phyloP scores from a whole-genome alignment of 1,140 invertebrate genomes.

The Brachionus koreanus region DNA sequence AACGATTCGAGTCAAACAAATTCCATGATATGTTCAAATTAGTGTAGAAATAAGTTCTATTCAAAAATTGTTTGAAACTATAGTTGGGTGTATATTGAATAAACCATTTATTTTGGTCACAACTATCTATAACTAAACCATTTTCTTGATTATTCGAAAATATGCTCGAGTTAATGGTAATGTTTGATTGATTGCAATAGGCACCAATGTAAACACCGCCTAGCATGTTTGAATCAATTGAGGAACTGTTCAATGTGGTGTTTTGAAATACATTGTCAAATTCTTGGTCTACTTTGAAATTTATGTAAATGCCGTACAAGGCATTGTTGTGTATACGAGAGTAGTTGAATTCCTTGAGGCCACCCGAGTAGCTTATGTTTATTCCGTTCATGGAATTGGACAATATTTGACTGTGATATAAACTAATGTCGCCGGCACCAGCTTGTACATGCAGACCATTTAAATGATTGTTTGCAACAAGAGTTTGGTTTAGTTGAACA shows the following conservation, averaged over 20 bases:
- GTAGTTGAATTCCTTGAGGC: slow-evolving; percentile 45
- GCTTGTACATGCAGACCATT: slow-evolving; percentile 32
- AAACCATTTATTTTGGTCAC: not conserved
- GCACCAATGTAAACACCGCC: slow-evolving; percentile 46
- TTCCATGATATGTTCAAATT: slow-evolving; percentile 54
- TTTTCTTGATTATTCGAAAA: slow-evolving; percentile 12
- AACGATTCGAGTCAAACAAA: slow-evolving; percentile 51
- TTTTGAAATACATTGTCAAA: slow-evolving; percentile 45
- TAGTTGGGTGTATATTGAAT: not conserved
- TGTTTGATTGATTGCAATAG: slow-evolving; percentile 42
- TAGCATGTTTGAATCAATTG: slow-evolving; percentile 50
- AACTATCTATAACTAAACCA: slow-evolving; percentile 26
- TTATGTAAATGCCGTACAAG: slow-evolving; percentile 15
- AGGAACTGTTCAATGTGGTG: slow-evolving; percentile 53
- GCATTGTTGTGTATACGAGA: slow-evolving; percentile 7
- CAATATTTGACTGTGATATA: slow-evolving; percentile 74
- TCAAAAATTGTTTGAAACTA: not conserved
- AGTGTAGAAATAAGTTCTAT: not conserved
- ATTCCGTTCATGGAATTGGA: slow-evolving; percentile 69
- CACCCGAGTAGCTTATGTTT: slow-evolving; percentile 55
- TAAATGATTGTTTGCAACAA: slow-evolving; percentile 7
- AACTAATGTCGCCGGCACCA: slow-evolving; percentile 19
- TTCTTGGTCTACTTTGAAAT: slow-evolving; percentile 21
- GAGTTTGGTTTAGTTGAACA: slow-evolving; percentile 20
- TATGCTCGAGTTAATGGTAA: slow-evolving; percentile 20